Evolutionary conservation across 2,113 vertebrate species (phyloP).

Genomic region (Tauraco erythrolophus): DNA sequence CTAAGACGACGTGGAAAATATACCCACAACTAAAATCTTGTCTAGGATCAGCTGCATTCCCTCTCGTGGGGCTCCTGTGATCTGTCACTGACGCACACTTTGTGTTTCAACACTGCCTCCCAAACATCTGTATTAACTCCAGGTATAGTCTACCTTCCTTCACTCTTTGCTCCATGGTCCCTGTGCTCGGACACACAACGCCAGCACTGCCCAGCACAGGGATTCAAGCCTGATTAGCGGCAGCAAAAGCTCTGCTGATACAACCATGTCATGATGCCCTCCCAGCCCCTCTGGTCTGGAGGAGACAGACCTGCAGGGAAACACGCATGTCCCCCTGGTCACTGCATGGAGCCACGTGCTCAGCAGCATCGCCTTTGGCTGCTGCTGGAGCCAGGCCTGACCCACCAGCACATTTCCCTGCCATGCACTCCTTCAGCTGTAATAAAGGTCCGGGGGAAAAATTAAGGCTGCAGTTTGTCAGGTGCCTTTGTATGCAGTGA

Average conservation of each 20-base stretch:
- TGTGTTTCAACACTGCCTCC: accelerated
- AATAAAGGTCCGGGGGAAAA: background rate
- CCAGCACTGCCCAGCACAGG: background rate
- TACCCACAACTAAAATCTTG: background rate
- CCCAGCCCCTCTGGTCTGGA: background rate
- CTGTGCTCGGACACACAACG: accelerated
- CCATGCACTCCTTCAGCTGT: background rate
- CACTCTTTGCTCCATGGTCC: background rate
- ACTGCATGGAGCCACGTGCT: background rate
- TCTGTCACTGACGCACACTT: background rate
- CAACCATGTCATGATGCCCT: accelerated
- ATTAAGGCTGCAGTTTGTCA: background rate
- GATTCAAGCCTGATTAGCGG: background rate
- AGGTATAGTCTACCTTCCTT: background rate
- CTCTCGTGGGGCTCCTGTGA: background rate
- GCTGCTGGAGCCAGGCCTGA: background rate
- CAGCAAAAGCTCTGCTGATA: background rate
- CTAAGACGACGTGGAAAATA: background rate
- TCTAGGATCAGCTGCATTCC: background rate
- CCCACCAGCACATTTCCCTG: background rate
- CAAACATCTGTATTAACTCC: background rate
- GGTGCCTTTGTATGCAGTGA: background rate
- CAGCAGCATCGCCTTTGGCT: background rate
- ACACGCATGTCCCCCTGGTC: background rate
- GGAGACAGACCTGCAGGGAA: background rate